Evolutionary conservation across 1,140 invertebrate species (phyloP), one percentile per base, ranked within the genome.

Genomic region (Drosophila ironensis): DNA sequence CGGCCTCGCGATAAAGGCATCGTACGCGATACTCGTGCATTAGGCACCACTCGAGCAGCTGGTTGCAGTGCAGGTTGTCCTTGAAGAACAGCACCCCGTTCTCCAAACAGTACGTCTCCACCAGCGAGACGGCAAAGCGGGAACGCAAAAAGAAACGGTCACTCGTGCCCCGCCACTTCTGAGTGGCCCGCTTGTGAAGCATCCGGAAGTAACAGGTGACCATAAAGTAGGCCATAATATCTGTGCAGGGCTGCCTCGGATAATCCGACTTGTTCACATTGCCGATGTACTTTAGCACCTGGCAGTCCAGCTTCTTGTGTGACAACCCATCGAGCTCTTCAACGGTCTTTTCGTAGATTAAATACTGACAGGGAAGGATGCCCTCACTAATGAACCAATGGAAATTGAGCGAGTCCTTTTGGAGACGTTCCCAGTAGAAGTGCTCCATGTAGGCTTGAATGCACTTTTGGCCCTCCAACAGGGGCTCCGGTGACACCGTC

Each of bases 381-480:
- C 54, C 45, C 19, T 66, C 61, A 8, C 17, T 14, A 5, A 64
- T 24, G 27, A 27, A 57, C 44, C 42, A 66, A n/a, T 45, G 46
- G 9, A 59, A 50, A 22, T n/a, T 22, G 1, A 8, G 4, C 1
- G 12, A 14, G 14, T 66, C 54, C 0, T 17, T 1, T 0, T 4
- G 6, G 0, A 45, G 9, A 6, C 30, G 24, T 2, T 9, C 0
- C 22, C 40, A 25, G 40, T 66, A 66, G 7, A 51, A 66, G 4
- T 45, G 24, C 3, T 3, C 11, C 28, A 66, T 7, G 12, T 50
- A 66, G 2, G 28, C 2, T 0, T 1, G 2, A 0, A 66, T 25
- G 4, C 27, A 14, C 0, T 2, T 1, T 0, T 14, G 9, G 0
- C 2, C 11, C 0, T 19, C 38, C 0, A 28, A 2, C 5, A n/a